These are phyloP conservation scores for Piprites chloris DNA, from an alignment of 2,113 vertebrate species.

Conservation along the genomic window DNA sequence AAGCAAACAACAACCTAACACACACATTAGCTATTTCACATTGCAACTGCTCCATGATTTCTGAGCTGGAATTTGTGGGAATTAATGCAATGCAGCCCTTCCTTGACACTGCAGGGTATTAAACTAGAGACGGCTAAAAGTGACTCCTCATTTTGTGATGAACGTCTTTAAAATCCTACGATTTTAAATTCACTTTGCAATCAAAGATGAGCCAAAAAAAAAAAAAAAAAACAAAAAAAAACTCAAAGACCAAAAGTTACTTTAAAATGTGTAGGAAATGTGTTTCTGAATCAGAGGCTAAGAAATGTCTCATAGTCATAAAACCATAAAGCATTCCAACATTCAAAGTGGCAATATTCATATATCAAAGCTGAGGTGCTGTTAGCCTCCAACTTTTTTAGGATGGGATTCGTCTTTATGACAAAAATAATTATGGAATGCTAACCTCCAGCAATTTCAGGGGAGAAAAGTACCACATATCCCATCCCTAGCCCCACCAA, in stretches of 20 bases:
- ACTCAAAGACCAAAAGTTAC: background rate
- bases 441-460: background rate
- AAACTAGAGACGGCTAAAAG: background rate
- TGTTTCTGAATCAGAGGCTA: conserved; percentile 30
- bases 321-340: conserved; percentile 39
- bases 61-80: background rate
- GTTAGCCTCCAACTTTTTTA: conserved; percentile 31
- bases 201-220: background rate
- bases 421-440: conserved; percentile 52
- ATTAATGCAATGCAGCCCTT: background rate
- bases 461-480: background rate
- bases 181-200: background rate
- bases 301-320: conserved; percentile 40
- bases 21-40: background rate
- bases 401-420: conserved; percentile 56
- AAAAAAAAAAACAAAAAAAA: background rate
- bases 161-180: background rate
- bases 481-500: background rate
- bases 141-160: background rate
- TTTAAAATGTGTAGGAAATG: conserved; percentile 19
- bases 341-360: conserved; percentile 45
- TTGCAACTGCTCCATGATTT: background rate
- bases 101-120: background rate
- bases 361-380: conserved; percentile 16
- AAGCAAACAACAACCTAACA: background rate